Base-by-base conservation (phyloP, 2,888 invertebrate genomes). In the Amphipyra berbera region DNA sequence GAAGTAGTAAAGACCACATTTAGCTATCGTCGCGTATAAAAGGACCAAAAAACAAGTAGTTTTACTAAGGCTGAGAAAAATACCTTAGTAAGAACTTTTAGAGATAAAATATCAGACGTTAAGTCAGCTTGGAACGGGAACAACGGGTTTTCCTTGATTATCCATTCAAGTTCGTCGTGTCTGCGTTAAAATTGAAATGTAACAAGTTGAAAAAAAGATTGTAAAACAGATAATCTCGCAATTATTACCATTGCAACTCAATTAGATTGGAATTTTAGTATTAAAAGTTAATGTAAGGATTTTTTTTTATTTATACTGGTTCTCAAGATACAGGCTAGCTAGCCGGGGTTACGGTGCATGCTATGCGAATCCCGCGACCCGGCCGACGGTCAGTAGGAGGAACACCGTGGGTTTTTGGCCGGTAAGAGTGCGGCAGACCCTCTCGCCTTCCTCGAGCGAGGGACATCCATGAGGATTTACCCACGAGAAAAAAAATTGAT, bases 111-210 rank as follows among this genome's bases (percentile, higher is more conserved):
- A 30, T 38, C 35, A 15, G 15, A 30, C 46, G 42, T 44, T 54
- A 21, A 73, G 53, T 45, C 55, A 49, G 27, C 45, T 55, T 44
- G 6, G 33, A 57, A 30, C 53, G 38, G 52, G 56, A 57, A 54
- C 30, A 57, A 74, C 70, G 30, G 54, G 75, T 63, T 69, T 42
- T 6, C 21, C 27, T 49, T 47, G 27, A 53, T 62, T 74, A 62
- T 53, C 48, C 48, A 68, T 54, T 70, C 64, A 62, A 46, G 35
- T 44, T 37, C 15, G 13, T 13, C n/a, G 53, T 40, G 48, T 0
- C 21, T 33, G 37, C 37, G 37, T 53, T 42, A 33, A 33, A 42
- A 42, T 33, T 41, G 15, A 55, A 61, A 54, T 30, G 27, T 15
- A 56, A 44, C 13, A 13, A 56, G 46, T 35, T 10, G n/a, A 12